These are phyloP conservation scores for Oreochromis aureus DNA, from an alignment of 2,113 vertebrate genomes.

Conservation along the genomic window DNA sequence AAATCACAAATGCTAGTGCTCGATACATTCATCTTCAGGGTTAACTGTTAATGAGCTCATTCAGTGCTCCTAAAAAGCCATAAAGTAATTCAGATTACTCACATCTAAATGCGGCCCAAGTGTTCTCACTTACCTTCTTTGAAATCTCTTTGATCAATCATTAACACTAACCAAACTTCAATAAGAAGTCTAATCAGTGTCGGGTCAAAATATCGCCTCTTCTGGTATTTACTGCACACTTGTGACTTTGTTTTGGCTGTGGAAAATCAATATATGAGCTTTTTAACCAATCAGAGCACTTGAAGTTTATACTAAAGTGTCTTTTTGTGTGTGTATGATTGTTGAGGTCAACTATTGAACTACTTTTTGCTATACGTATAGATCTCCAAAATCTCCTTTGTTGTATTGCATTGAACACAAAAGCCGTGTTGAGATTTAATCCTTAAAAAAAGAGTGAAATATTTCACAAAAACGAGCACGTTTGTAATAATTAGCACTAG, in stretches of 20 bases:
- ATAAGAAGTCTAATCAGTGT: constrained; percentile 41
- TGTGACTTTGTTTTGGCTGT: constrained; percentile 53
- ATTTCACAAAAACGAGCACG: background rate
- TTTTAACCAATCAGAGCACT: constrained; percentile 33
- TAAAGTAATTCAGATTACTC: background rate
- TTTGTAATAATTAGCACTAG: background rate
- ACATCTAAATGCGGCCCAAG: background rate
- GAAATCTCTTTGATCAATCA: constrained; percentile 55
- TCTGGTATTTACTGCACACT: constrained; percentile 67
- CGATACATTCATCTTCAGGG: background rate
- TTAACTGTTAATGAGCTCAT: background rate
- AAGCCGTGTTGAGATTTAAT: background rate
- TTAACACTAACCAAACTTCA: constrained; percentile 60
- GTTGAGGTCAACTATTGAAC: background rate
- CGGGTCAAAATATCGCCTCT: constrained; percentile 48
- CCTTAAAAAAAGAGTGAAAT: background rate
- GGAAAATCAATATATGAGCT: constrained; percentile 31
- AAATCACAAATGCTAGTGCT: background rate
- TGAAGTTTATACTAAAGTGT: background rate
- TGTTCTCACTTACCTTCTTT: constrained; percentile 19
- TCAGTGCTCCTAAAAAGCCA: background rate
- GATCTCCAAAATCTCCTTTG: background rate
- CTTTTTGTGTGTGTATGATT: background rate
- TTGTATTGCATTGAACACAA: background rate
- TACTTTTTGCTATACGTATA: background rate